phyloP scores from a whole-genome alignment of 2,113 vertebrate genomes.

The Catharus bicknelli region DNA sequence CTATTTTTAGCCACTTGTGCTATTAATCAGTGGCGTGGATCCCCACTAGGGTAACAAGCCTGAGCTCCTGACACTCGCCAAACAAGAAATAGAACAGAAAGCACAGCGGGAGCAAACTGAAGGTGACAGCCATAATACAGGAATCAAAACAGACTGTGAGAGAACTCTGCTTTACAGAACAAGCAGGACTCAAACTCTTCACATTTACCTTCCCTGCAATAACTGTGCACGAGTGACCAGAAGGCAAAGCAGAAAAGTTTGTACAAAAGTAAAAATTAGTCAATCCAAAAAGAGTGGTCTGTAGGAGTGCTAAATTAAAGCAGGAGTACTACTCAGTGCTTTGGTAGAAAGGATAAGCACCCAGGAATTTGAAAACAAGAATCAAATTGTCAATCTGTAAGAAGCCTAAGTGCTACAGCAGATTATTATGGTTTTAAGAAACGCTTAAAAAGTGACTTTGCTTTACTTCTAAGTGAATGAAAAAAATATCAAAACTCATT shows the following conservation, averaged over 20 bases:
- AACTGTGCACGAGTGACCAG: neutral
- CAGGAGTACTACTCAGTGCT: neutral
- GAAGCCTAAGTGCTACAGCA: neutral
- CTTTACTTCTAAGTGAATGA: neutral
- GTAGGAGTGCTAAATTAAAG: neutral
- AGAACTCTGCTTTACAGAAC: neutral
- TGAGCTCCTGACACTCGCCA: neutral
- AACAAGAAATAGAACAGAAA: slow-evolving; percentile 23
- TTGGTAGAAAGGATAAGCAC: neutral
- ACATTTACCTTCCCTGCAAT: neutral
- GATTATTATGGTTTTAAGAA: neutral
- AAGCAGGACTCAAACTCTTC: neutral
- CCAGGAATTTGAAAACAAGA: neutral
- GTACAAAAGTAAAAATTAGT: neutral
- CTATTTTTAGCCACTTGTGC: slow-evolving; percentile 15
- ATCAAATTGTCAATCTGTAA: neutral
- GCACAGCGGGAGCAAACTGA: neutral
- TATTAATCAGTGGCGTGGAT: slow-evolving; percentile 1
- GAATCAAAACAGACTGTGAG: neutral
- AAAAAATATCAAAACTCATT: neutral
- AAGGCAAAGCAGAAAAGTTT: neutral
- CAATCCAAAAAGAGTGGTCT: neutral
- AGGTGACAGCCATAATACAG: neutral
- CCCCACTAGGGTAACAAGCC: neutral
- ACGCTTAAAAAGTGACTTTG: neutral